These are phyloP conservation scores for Parauchenoglanis punctatus DNA, from an alignment of 2,797 vertebrate genomes.

Conservation along the genomic window DNA sequence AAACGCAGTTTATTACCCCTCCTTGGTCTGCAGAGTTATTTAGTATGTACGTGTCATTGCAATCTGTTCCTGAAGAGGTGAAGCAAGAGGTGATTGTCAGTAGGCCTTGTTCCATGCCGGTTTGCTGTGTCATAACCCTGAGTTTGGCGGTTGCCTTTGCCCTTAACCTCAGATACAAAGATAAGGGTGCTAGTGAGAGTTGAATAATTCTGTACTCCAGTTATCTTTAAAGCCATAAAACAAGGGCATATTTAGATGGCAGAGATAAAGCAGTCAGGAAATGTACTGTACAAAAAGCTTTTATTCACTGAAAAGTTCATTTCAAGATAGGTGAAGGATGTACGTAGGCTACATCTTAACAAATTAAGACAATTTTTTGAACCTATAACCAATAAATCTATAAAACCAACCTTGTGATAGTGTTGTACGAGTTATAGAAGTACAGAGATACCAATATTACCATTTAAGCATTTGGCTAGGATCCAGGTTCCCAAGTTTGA, in stretches of 20 bases:
- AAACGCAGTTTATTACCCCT: background rate
- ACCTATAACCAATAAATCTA: background rate
- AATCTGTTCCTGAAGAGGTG: background rate
- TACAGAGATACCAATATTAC: background rate
- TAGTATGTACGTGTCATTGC: background rate
- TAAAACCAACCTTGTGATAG: background rate
- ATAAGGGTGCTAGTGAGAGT: conserved; percentile 13
- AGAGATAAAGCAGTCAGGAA: conserved; percentile 51
- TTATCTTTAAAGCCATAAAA: conserved; percentile 69
- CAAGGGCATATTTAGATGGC: conserved; percentile 51
- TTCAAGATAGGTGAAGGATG: background rate
- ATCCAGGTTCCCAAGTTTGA: background rate
- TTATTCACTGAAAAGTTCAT: background rate
- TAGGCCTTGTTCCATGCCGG: background rate
- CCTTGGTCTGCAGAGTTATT: background rate
- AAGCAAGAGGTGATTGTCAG: background rate
- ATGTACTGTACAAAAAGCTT: background rate
- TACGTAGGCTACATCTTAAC: background rate
- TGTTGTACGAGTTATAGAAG: background rate
- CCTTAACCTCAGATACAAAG: background rate
- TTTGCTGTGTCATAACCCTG: background rate
- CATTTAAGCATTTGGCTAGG: background rate
- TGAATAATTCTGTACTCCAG: conserved; percentile 8
- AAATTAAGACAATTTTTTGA: background rate
- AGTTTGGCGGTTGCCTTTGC: background rate